phyloP scores from a whole-genome alignment of 2,797 vertebrate species.

The Oreortyx pictus region DNA sequence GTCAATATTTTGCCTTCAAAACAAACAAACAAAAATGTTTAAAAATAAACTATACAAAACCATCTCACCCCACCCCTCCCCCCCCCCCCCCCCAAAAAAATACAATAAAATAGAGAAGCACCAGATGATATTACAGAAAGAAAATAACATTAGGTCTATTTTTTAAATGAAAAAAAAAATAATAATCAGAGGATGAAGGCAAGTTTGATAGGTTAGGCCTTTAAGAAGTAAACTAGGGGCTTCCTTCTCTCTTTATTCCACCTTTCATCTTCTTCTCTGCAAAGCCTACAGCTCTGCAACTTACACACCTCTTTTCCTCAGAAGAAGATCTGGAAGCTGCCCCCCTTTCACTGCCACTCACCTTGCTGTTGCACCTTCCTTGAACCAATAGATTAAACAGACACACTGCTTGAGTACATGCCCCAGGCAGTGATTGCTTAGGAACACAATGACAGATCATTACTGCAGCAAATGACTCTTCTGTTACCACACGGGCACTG shows the following conservation, averaged over 20 bases:
- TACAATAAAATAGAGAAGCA: background rate
- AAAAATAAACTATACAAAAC: background rate
- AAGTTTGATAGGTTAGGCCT: background rate
- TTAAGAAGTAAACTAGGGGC: background rate
- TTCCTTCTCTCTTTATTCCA: background rate
- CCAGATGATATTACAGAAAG: background rate
- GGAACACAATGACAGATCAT: background rate
- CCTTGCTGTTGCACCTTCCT: background rate
- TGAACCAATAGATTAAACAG: background rate
- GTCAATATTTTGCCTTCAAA: background rate
- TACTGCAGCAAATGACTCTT: background rate
- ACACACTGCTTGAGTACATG: background rate
- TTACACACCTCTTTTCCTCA: background rate
- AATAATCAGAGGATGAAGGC: background rate
- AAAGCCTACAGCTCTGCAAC: background rate
- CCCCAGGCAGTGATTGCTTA: background rate
- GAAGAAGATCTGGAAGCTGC: background rate
- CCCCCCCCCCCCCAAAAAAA: background rate
- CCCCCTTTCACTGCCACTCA: fast-evolving
- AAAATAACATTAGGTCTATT: background rate
- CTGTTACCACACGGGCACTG: background rate
- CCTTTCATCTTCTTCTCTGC: background rate
- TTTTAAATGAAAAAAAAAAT: background rate
- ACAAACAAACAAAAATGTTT: background rate
- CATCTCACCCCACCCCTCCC: too few species aligned